Base-by-base conservation (phyloP, 2,888 invertebrate genomes). In the Callinectes sapidus region DNA sequence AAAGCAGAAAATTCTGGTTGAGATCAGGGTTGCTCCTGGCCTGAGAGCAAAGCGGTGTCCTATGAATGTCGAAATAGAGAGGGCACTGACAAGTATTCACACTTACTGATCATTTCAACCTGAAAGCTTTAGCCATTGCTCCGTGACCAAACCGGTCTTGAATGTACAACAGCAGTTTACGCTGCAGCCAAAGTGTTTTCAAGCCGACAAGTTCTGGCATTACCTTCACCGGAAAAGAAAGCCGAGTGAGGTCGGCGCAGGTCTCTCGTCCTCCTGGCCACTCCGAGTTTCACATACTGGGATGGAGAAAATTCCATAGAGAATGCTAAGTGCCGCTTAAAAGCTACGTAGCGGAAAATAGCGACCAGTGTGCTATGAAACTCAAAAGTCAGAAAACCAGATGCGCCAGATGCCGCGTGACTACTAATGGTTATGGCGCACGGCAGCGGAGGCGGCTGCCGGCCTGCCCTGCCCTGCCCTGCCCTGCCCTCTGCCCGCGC, bases 331-430 rank as follows among this genome's bases (percentile, higher is more conserved):
- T 85, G 85, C 91, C 91, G 87, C 85, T 91, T 87, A 91, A 91
- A 71, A 61, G 87, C 87, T 91, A 91, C 91, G 91, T 66, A 91
- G 91, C 91, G 91, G 91, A 91, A 91, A 91, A 91, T 87, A 87
- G 91, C 91, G 91, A 87, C 61, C 71, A 35, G 91, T 28, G 87
- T 48, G 66, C 87, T 54, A 86, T 91, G 32, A 42, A 86, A 32
- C 87, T 86, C 66, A 91, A 91, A 91, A 91, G 91, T 91, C 91
- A 87, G 91, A 87, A 91, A 91, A 85, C 91, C 91, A 91, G 91
- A 91, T 91, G 91, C 91, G 39, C 66, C 91, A 91, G 91, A 91
- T 87, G 91, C 87, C 42, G 48, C 18, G 91, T 87, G 91, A 91
- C 91, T 91, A 66, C 87, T 87, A 87, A 91, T 91, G 87, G 91